These are phyloP conservation scores for Zaprionus gabonicus DNA, from an alignment of 1,140 invertebrate species.

Conservation along the genomic window DNA sequence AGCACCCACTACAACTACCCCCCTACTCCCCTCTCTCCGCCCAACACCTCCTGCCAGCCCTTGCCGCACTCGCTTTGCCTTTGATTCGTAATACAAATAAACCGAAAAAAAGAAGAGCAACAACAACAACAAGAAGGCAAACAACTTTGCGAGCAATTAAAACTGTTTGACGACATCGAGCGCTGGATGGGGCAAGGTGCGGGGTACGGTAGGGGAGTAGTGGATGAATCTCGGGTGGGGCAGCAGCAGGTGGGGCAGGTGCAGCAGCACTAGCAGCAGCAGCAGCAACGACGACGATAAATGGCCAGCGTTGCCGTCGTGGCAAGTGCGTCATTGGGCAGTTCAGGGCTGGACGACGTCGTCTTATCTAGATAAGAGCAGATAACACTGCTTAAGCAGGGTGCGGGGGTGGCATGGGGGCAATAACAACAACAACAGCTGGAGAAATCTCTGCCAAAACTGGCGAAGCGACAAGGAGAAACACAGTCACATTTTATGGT, in stretches of 20 bases:
- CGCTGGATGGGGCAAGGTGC: not conserved
- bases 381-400: constrained; percentile 58
- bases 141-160: constrained; percentile 80
- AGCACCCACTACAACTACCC: not conserved
- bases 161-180: constrained; percentile 67
- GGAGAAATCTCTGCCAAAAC: constrained; percentile 23
- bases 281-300: constrained; percentile 22
- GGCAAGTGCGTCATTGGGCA: constrained; percentile 75
- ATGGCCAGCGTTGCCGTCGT: constrained; percentile 44
- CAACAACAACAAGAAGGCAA: constrained; percentile 63
- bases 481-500: constrained; percentile 65
- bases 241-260: constrained; percentile 14
- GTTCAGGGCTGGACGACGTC: constrained; percentile 50
- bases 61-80: constrained; percentile 16
- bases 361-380: constrained; percentile 70
- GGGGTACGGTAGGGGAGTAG: not conserved
- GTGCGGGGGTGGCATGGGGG: not conserved
- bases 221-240: not conserved
- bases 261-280: not conserved
- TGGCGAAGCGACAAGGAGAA: constrained; percentile 29
- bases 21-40: not conserved
- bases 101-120: constrained; percentile 39
- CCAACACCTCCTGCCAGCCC: not conserved
- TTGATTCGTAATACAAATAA: constrained; percentile 79
- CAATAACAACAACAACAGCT: constrained; percentile 1